phyloP scores from a whole-genome alignment of 2,113 vertebrate genomes.

The Ctenodactylus gundi region DNA sequence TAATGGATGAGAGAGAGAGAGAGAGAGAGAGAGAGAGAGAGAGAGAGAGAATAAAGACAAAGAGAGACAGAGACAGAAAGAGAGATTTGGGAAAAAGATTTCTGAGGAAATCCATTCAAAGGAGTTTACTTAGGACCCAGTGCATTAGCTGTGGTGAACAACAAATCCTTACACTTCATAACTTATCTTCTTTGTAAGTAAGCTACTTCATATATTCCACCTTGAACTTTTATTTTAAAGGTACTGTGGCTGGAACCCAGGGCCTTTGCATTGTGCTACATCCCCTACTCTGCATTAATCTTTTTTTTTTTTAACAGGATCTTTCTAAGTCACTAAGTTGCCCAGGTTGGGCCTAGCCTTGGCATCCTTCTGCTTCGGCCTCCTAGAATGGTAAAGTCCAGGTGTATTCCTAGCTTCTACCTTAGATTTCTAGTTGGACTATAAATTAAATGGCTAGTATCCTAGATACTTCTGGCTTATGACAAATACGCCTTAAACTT shows the following conservation, averaged over 20 bases:
- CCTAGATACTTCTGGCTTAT: not conserved
- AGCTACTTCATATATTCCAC: not conserved
- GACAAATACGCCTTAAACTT: conserved; percentile 33
- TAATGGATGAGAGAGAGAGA: not conserved
- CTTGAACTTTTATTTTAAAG: not conserved
- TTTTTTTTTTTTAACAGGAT: not conserved
- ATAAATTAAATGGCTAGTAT: not conserved
- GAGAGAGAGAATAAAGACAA: too few species aligned
- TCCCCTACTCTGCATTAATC: not conserved
- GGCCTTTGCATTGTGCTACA: not conserved
- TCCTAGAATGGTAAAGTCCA: not conserved
- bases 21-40: too few species aligned
- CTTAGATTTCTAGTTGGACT: not conserved
- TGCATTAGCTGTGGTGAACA: not conserved
- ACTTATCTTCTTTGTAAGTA: not conserved
- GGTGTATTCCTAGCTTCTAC: not conserved
- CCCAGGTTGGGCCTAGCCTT: not conserved
- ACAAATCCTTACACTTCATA: not conserved
- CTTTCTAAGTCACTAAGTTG: too few species aligned
- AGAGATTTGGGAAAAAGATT: too few species aligned
- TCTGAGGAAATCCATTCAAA: not conserved
- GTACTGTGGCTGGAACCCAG: not conserved
- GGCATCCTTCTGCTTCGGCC: not conserved
- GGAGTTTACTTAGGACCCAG: not conserved
- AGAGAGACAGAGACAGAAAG: too few species aligned